Percentiles rank a stretch among this genome's conserved stretches.
phyloP scores from a whole-genome alignment of 1,140 invertebrate genomes.

The Philotrypesis tridentata region DNA sequence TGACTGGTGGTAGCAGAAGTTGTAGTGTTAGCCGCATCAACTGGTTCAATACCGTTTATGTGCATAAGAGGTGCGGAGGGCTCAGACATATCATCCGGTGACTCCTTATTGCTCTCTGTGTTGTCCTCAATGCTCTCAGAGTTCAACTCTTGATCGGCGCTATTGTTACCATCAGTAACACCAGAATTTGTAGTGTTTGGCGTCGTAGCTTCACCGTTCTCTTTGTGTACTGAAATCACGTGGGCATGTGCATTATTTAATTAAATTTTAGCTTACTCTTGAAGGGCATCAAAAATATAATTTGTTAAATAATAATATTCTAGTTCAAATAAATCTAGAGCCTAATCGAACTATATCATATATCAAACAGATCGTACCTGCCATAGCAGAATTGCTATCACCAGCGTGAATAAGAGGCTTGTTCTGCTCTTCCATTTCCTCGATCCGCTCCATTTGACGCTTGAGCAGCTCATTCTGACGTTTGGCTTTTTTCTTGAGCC shows the following conservation, averaged over 20 bases:
- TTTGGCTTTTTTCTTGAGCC: constrained; percentile 97
- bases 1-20: not conserved
- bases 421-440: constrained; percentile 71
- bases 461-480: constrained; percentile 93
- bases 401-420: constrained; percentile 49
- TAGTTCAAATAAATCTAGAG: too few species aligned
- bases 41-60: constrained; percentile 69
- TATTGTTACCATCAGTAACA: constrained; percentile 63
- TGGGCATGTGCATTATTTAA: not conserved
- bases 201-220: constrained; percentile 41
- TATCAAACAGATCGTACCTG: too few species aligned
- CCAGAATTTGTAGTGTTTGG: constrained; percentile 58
- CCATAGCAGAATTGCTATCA: not conserved
- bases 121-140: constrained; percentile 74
- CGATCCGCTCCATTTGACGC: constrained; percentile 90
- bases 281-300: not conserved
- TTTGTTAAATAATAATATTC: not conserved
- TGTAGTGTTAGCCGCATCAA: constrained; percentile 52
- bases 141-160: constrained; percentile 71
- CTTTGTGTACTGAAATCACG: constrained; percentile 20
- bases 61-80: constrained; percentile 63
- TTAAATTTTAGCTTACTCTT: too few species aligned
- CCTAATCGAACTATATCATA: too few species aligned
- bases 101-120: constrained; percentile 70
- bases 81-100: constrained; percentile 57